Conservation (phyloP, 2,113 vertebrate genomes). For the Meles meles region DNA sequence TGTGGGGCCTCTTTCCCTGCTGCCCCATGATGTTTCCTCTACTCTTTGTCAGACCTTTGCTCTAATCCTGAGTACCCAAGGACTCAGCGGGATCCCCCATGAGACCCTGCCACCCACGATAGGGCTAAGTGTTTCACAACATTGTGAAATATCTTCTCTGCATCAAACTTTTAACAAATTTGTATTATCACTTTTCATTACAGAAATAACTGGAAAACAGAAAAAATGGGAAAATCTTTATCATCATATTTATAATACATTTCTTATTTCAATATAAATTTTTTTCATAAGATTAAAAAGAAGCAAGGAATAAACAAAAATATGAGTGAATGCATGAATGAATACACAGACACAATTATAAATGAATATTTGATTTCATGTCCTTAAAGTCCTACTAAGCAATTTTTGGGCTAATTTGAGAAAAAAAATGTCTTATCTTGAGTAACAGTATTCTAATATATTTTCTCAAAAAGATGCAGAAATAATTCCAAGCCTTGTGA, state of each 20-base stretch:
- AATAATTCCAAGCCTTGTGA: neutral
- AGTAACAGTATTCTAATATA: neutral
- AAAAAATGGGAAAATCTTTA: neutral
- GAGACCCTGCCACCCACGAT: neutral
- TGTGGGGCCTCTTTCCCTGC: neutral
- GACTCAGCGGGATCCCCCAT: neutral
- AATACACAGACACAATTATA: neutral
- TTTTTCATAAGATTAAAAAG: neutral
- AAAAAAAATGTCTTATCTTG: neutral
- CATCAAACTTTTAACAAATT: neutral
- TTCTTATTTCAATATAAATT: neutral
- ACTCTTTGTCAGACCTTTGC: neutral
- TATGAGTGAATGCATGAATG: neutral
- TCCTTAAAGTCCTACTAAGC: neutral
- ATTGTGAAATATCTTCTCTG: neutral
- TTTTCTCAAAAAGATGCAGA: neutral
- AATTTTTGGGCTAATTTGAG: neutral
- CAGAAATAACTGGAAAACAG: neutral
- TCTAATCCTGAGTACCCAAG: rapidly evolving
- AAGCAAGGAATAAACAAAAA: neutral
- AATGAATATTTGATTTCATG: neutral
- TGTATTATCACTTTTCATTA: neutral
- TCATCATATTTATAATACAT: neutral
- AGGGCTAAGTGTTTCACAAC: neutral
- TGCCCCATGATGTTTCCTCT: neutral